Conservation (phyloP, 1,140 invertebrate genomes). For the Drosophila carrolli region DNA sequence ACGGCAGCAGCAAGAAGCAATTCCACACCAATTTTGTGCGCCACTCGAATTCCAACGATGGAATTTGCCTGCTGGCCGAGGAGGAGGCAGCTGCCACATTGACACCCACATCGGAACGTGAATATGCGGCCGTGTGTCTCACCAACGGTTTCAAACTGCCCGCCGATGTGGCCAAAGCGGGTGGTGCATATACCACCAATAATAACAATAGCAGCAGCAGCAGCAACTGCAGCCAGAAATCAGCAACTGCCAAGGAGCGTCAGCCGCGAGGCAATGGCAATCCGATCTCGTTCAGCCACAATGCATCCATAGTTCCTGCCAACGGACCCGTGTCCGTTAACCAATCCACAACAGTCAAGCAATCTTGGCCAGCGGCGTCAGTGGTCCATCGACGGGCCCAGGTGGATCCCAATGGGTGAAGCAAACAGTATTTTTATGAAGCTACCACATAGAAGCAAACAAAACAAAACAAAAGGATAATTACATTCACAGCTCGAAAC, state of each 20-base stretch:
- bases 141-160: constrained; percentile 76
- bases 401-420: constrained; percentile 82
- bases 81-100: constrained; percentile 78
- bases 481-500: constrained; percentile 76
- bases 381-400: constrained; percentile 72
- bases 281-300: constrained; percentile 53
- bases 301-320: constrained; percentile 79
- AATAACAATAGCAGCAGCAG: constrained; percentile 30
- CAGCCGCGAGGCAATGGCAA: constrained; percentile 56
- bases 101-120: constrained; percentile 76
- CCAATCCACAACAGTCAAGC: constrained; percentile 52
- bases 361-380: constrained; percentile 65
- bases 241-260: constrained; percentile 52
- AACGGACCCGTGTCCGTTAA: constrained; percentile 66
- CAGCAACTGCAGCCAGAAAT: constrained; percentile 23
- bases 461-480: constrained; percentile 23
- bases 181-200: background rate
- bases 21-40: constrained; percentile 78
- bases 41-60: constrained; percentile 81
- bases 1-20: constrained; percentile 69
- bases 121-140: constrained; percentile 60
- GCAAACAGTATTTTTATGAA: constrained; percentile 68
- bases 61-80: constrained; percentile 79
- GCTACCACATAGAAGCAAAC: constrained; percentile 50
- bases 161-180: constrained; percentile 57